Conservation (phyloP, 1,140 invertebrate genomes). For the Hyposmocoma kahamanoa region DNA sequence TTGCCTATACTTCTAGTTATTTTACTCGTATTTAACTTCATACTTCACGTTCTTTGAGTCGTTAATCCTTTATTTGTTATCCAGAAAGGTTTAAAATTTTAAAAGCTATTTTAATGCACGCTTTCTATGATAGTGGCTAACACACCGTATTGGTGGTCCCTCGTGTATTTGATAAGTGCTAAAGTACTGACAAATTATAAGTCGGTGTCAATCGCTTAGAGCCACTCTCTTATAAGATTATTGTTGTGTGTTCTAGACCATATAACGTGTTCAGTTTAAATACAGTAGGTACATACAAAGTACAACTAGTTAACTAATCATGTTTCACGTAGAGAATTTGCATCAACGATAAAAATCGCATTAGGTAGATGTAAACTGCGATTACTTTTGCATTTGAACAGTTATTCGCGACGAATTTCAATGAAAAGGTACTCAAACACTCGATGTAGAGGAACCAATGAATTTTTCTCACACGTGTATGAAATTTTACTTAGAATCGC, state of each 20-base stretch:
- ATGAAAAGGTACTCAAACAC: slow-evolving; percentile 12
- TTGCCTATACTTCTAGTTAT: slow-evolving; percentile 28
- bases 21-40: slow-evolving; percentile 20
- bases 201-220: no score
- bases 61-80: slow-evolving; percentile 8
- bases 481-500: slow-evolving; percentile 14
- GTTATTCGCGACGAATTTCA: slow-evolving; percentile 13
- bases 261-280: no score
- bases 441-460: slow-evolving; percentile 16
- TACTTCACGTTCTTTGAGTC: slow-evolving; percentile 12
- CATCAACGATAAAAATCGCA: no score
- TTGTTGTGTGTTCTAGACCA: no score
- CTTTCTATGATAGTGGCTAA: no score
- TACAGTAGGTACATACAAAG: no score
- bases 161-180: slow-evolving; percentile 39
- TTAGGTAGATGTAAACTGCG: neutral
- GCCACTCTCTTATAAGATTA: no score
- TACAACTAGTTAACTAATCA: no score
- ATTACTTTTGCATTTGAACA: slow-evolving; percentile 1
- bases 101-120: no score
- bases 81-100: neutral
- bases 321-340: no score
- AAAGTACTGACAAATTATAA: slow-evolving; percentile 16
- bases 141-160: slow-evolving; percentile 27
- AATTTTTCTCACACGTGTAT: slow-evolving; percentile 22